Evolutionary conservation across 2,888 invertebrate genomes (phyloP), one percentile per base, ranked within the genome.

Genomic region (Phlogophora meticulosa): DNA sequence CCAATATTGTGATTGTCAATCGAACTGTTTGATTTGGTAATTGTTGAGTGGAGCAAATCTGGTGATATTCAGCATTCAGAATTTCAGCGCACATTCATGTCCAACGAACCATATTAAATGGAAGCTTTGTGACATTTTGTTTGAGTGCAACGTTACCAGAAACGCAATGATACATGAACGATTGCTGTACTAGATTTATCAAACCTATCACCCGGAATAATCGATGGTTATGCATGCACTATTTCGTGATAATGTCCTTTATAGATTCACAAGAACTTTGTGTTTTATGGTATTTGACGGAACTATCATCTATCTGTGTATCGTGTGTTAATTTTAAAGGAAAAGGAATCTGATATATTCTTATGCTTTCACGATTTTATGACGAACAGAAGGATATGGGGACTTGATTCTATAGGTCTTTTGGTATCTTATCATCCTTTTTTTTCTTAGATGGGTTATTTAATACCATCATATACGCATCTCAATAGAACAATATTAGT

Each of bases 1-100:
- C 63, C 66, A 68, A 80, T 72, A 58, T 70, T 66, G 63, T 67
- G 71, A 73, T 69, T 79, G 73, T 73, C 68, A 76, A 67, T 67
- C 42, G 53, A 77, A 65, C 65, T 73, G 71, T 79, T 81, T 70
- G 67, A 55, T 53, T 74, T 72, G 56, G 61, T 72, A 57, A 80
- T 75, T 63, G 56, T 70, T 60, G 58, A 59, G 55, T 49, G 46
- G 51, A 66, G 42, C 43, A 58, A 69, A 72, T 76, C 61, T 73
- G 56, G 3, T 53, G 34, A 56, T 58, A 56, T 66, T 64, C 36
- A 22, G 49, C 42, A 45, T 65, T 45, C 38, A 7, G 13, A 38
- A 63, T 67, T 66, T 70, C n/a, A 52, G 22, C 45, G 9, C 28
- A 15, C 36, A 32, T 24, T 40, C 10, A 9, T 22, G 4, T 15